Conservation (phyloP, 2,113 vertebrate species). For the Plecotus auritus region DNA sequence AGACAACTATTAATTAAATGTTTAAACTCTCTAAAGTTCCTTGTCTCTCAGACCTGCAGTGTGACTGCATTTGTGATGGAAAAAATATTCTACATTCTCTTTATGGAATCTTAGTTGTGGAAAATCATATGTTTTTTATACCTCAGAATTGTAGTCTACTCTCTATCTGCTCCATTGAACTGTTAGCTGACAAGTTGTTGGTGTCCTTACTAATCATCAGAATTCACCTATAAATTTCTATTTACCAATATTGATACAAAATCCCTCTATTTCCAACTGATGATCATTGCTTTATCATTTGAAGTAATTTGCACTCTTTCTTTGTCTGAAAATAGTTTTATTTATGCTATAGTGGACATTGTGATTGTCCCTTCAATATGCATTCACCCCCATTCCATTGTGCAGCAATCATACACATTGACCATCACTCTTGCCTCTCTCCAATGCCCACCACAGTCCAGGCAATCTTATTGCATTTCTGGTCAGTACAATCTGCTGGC, state of each 20-base stretch:
- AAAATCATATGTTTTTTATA: background rate
- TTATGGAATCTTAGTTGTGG: background rate
- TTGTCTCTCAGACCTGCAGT: background rate
- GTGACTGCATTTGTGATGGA: background rate
- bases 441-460: background rate
- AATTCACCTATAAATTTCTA: background rate
- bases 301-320: background rate
- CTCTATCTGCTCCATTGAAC: background rate
- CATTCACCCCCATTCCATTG: background rate
- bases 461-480: background rate
- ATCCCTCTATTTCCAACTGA: background rate
- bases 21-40: background rate
- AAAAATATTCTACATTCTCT: background rate
- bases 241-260: background rate
- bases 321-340: background rate
- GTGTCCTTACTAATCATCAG: background rate
- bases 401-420: background rate
- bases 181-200: background rate
- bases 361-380: background rate
- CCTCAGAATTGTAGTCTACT: background rate
- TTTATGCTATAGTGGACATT: background rate
- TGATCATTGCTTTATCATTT: background rate
- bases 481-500: background rate
- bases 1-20: background rate
- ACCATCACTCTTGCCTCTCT: background rate